Conservation (phyloP, 2,888 invertebrate genomes). For the Stenoptilia bipunctidactyla region DNA sequence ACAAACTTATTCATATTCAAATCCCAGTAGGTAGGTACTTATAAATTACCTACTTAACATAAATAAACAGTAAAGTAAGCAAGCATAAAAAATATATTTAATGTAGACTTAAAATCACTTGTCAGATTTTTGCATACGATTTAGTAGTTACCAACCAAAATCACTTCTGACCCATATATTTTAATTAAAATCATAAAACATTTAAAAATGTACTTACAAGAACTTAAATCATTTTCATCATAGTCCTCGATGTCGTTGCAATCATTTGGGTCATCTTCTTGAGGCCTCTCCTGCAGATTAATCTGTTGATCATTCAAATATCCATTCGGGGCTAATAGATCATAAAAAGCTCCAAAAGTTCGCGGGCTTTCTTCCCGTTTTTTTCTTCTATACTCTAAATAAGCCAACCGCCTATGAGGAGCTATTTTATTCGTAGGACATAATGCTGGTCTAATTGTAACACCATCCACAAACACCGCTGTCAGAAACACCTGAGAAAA, state of each 20-base stretch:
- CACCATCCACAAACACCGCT: conserved; percentile 26
- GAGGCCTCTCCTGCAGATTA: conserved; percentile 40
- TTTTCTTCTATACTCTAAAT: conserved; percentile 20
- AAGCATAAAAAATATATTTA: too few relatives aligned
- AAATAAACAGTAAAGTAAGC: too few relatives aligned
- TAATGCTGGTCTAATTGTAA: conserved; percentile 39
- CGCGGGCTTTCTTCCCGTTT: conserved; percentile 18
- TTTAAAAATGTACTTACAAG: conserved; percentile 31
- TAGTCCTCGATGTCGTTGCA: conserved; percentile 61
- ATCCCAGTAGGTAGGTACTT: too few relatives aligned
- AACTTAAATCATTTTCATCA: conserved; percentile 55
- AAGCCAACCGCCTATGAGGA: conserved; percentile 33
- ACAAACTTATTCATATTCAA: too few relatives aligned
- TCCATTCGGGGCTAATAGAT: conserved; percentile 30
- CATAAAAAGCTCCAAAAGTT: conserved; percentile 43
- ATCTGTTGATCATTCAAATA: conserved; percentile 17
- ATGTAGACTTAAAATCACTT: too few relatives aligned
- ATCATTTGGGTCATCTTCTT: conserved; percentile 44
- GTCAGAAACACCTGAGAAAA: conserved; percentile 24
- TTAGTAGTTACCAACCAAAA: too few relatives aligned
- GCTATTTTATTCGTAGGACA: conserved; percentile 63
- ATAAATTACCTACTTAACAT: too few relatives aligned
- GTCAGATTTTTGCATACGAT: too few relatives aligned
- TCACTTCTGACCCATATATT: too few relatives aligned
- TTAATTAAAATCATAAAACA: too few relatives aligned